These are phyloP conservation scores for Caenorhabditis sp. DNA, from an alignment of 2,888 invertebrate species.

Conservation along the genomic window DNA sequence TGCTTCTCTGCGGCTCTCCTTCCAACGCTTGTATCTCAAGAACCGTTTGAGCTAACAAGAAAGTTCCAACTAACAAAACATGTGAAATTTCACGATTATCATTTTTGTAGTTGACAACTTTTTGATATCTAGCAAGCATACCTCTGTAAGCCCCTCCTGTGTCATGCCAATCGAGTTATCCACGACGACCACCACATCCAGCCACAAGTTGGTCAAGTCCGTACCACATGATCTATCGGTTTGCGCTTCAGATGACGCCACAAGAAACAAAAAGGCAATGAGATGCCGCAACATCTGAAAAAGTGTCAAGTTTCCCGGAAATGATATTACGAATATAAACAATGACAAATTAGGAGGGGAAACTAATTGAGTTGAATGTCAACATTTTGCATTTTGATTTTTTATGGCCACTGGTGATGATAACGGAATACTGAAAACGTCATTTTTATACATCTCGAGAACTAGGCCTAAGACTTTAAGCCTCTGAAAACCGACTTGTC, in stretches of 20 bases:
- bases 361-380: too few relatives aligned
- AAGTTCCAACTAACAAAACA: background rate
- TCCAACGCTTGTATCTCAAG: background rate
- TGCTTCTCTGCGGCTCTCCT: too few relatives aligned
- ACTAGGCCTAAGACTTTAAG: background rate
- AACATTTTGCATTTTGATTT: too few relatives aligned
- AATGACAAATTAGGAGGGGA: slow-evolving; percentile 8
- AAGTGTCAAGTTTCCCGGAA: slow-evolving; percentile 2
- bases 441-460: background rate
- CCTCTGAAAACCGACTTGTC: background rate
- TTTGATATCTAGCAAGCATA: background rate
- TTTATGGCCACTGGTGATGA: background rate
- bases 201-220: slow-evolving; percentile 47
- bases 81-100: background rate
- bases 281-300: background rate
- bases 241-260: background rate
- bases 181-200: slow-evolving; percentile 59
- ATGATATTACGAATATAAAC: slow-evolving; percentile 3
- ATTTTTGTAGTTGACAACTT: background rate
- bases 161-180: slow-evolving; percentile 60
- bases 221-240: slow-evolving; percentile 39
- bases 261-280: background rate
- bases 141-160: slow-evolving; percentile 41
- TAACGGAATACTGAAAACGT: background rate
- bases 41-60: background rate